These are phyloP conservation scores for Aphelocoma californica DNA, from an alignment of 2,797 vertebrate genomes.

Conservation along the genomic window DNA sequence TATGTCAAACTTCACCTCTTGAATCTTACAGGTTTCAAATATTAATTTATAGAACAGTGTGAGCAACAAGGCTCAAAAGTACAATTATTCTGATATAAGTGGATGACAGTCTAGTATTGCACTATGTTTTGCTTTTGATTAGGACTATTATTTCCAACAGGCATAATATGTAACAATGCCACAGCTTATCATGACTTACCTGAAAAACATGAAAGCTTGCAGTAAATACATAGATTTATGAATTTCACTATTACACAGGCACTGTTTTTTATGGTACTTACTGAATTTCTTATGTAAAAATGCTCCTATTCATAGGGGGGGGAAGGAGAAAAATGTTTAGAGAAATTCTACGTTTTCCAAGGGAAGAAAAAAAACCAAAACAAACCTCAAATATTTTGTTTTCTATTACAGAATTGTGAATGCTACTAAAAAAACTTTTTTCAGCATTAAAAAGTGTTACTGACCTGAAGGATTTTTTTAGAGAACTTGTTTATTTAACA, in stretches of 20 bases:
- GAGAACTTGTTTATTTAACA: not conserved
- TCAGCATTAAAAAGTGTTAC: not conserved
- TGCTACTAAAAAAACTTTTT: not conserved
- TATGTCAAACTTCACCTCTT: not conserved
- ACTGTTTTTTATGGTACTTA: not conserved
- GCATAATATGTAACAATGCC: not conserved
- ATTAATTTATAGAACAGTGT: not conserved
- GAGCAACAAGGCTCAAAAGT: not conserved
- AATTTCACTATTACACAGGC: not conserved
- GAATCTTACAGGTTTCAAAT: not conserved
- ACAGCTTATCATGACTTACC: not conserved
- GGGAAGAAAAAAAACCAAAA: accelerated
- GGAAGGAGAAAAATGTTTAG: not conserved
- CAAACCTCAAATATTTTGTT: not conserved
- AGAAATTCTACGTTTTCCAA: not conserved
- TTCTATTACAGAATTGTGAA: not conserved
- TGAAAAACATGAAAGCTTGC: not conserved
- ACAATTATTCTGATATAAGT: not conserved
- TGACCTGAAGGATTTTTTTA: not conserved
- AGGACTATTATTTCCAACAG: not conserved
- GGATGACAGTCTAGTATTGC: not conserved
- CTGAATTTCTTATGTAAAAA: not conserved
- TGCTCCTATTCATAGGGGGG: not conserved
- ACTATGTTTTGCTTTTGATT: not conserved
- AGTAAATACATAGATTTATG: not conserved